These are phyloP conservation scores for Linyphia triangularis DNA, from an alignment of 2,888 invertebrate species.

Conservation along the genomic window DNA sequence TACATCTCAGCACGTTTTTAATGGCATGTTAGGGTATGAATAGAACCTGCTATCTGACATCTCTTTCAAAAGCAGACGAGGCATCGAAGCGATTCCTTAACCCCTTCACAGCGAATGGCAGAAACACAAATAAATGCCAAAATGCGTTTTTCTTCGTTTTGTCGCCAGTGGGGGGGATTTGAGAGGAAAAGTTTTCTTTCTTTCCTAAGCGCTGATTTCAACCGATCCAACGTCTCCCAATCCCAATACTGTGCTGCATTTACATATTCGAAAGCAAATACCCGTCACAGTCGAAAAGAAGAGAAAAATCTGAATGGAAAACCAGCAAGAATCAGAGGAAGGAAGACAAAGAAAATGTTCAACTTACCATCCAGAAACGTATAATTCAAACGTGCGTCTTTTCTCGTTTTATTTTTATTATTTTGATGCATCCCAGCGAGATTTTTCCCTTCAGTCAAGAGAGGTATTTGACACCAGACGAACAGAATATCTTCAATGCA, in stretches of 20 bases:
- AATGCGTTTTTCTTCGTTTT: constrained; percentile 69
- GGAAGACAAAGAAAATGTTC: constrained; percentile 71
- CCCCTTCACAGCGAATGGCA: not conserved
- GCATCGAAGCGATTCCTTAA: constrained; percentile 53
- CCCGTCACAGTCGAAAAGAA: constrained; percentile 42
- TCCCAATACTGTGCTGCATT: constrained; percentile 69
- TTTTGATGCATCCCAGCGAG: constrained; percentile 63
- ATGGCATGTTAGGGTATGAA: not conserved
- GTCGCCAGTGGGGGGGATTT: constrained; percentile 43
- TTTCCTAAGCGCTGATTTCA: constrained; percentile 68
- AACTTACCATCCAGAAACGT: constrained; percentile 70
- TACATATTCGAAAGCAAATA: constrained; percentile 70
- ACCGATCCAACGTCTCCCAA: constrained; percentile 68
- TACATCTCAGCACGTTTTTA: no score
- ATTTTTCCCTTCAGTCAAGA: constrained; percentile 34
- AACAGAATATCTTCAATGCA: constrained; percentile 16
- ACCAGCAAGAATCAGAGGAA: constrained; percentile 53
- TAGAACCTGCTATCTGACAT: constrained; percentile 50
- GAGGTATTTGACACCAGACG: constrained; percentile 69
- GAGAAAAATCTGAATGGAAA: constrained; percentile 58
- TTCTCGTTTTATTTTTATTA: constrained; percentile 51
- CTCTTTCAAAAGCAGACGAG: constrained; percentile 19
- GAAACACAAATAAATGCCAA: constrained; percentile 68
- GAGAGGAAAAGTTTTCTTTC: constrained; percentile 52
- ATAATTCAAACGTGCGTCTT: constrained; percentile 70